phyloP scores from a whole-genome alignment of 2,113 vertebrate genomes.

The Aleadryas rufinucha region DNA sequence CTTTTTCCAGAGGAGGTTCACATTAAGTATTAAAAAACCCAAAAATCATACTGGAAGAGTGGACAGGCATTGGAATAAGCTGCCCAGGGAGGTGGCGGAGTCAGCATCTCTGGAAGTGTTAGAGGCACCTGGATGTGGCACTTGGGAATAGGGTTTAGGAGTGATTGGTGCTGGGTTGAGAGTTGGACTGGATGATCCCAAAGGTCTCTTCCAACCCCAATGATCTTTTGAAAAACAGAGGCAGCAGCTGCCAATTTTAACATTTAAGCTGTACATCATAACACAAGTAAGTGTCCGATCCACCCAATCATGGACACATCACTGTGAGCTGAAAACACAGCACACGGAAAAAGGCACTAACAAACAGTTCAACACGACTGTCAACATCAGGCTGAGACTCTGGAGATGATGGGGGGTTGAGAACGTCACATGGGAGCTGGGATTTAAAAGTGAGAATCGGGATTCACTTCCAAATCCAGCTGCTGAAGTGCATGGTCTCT shows the following conservation, averaged over 20 bases:
- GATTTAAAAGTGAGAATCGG: background rate
- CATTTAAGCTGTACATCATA: background rate
- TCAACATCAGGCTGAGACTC: background rate
- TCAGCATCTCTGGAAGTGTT: background rate
- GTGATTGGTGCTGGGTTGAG: background rate
- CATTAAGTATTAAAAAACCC: background rate
- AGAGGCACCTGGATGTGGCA: background rate
- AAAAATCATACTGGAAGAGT: background rate
- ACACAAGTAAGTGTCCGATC: background rate
- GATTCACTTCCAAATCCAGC: background rate
- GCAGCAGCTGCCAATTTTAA: background rate
- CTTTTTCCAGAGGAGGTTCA: background rate
- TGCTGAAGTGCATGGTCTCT: background rate
- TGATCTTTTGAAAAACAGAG: background rate
- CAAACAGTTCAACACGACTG: background rate
- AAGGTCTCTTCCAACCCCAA: background rate
- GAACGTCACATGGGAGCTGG: background rate
- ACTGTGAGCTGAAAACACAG: background rate
- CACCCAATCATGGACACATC: too few relatives aligned
- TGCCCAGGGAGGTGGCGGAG: background rate
- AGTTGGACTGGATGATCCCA: background rate
- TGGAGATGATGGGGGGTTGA: accelerated
- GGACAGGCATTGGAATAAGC: background rate
- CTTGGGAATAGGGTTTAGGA: background rate
- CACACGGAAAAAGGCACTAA: background rate